Evolutionary conservation across 2,888 invertebrate species (phyloP), one percentile per base, ranked within the genome.

Genomic region (Euphydryas editha): DNA sequence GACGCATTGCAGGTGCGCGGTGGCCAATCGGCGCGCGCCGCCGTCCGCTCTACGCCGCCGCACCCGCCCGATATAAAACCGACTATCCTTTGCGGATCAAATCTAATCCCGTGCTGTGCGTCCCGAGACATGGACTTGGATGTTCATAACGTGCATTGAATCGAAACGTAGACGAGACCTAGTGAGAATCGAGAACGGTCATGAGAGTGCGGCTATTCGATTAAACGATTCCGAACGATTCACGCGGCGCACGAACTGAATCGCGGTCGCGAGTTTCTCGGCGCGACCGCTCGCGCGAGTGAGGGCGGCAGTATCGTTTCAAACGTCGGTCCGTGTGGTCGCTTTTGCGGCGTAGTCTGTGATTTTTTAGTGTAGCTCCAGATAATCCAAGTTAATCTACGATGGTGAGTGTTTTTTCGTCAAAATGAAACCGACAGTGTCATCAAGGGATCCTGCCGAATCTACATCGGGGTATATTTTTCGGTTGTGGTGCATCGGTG

Each of bases 1-100:
- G 96, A 95, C 96, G 96, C 96, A 96, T 96, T 96, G 96, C 96
- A 96, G 96, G 96, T 96, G 95, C 95, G 95, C 94, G 93, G 87
- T 93, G 94, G 94, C 96, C 96, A 96, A 96, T 96, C 95, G 94
- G 93, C 94, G 94, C 93, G 94, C 94, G 92, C 91, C 90, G 94
- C 93, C 93, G 93, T 93, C 94, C 94, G 94, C 94, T 95, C 94
- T 94, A 95, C 94, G 95, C 94, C 94, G 95, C 94, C 94, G 95
- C 95, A 94, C 95, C 95, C 95, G 94, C 92, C 93, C 88, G 88
- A 93, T 94, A 94, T 94, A 94, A 94, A 94, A 94, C 93, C 93
- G 88, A 92, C 93, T 93, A 93, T 91, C 90, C 91, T 94, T 92
- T 94, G 93, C 94, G 75, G 86, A 90, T 90, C 92, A 90, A 94